phyloP scores from a whole-genome alignment of 2,113 vertebrate genomes.

The Ibidorhyncha struthersii region DNA sequence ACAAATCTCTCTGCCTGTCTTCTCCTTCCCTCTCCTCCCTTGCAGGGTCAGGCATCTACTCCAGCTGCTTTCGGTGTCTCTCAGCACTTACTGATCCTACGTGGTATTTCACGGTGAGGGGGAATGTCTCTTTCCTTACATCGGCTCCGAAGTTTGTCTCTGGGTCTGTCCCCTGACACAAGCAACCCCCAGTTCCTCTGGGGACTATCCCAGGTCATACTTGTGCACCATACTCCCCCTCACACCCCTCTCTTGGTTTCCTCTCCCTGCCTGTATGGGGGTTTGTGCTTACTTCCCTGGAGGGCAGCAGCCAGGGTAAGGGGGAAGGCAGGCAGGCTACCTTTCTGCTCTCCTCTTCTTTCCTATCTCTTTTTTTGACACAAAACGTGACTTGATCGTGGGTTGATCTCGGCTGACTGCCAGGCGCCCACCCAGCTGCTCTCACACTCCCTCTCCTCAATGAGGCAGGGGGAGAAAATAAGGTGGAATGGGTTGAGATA shows the following conservation, averaged over 20 bases:
- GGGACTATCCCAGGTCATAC: not conserved
- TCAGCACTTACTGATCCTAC: not conserved
- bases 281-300: not conserved
- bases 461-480: too few species aligned
- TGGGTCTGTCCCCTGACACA: not conserved
- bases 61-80: not conserved
- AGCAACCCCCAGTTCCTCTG: not conserved
- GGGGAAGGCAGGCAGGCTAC: not conserved
- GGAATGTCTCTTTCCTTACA: not conserved
- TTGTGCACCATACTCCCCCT: not conserved
- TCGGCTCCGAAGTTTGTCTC: not conserved
- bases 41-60: not conserved
- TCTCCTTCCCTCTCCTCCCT: not conserved
- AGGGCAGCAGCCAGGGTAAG: not conserved
- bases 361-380: not conserved
- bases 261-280: accelerated
- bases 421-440: not conserved
- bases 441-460: not conserved
- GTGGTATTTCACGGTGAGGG: not conserved
- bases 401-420: not conserved
- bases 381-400: not conserved
- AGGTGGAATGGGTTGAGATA: not conserved
- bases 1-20: not conserved
- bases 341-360: not conserved
- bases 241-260: not conserved